These are phyloP conservation scores for Ommatoiulus sabulosus DNA, from an alignment of 2,888 invertebrate genomes.

Conservation along the genomic window DNA sequence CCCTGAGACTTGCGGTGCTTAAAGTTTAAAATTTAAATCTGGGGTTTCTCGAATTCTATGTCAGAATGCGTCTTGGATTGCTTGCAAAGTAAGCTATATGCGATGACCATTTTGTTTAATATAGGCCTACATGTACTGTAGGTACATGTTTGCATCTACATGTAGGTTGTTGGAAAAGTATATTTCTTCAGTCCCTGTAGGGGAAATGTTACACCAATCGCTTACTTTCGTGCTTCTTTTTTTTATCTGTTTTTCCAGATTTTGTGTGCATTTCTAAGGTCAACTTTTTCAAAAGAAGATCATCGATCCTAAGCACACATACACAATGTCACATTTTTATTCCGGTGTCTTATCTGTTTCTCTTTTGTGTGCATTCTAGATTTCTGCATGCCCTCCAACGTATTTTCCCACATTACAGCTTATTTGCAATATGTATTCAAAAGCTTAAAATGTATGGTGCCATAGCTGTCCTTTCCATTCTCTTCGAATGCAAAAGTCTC, in stretches of 20 bases:
- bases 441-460: not conserved
- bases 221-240: not conserved
- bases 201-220: not conserved
- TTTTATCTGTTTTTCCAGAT: not conserved
- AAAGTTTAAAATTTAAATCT: too few relatives aligned
- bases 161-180: not conserved
- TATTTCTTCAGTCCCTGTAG: not conserved
- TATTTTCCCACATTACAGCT: conserved; percentile 31
- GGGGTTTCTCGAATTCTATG: too few relatives aligned
- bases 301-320: conserved; percentile 41
- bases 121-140: not conserved
- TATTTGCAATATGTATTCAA: conserved; percentile 35
- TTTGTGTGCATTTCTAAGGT: conserved; percentile 18
- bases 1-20: not conserved
- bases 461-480: not conserved
- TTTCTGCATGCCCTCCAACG: not conserved
- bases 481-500: not conserved
- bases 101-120: too few relatives aligned
- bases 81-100: not conserved
- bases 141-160: not conserved
- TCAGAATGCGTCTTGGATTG: not conserved
- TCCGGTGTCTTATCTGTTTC: conserved; percentile 32
- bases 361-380: conserved; percentile 39
- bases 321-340: not conserved
- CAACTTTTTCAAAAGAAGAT: conserved; percentile 26